Percentiles rank a stretch among this genome's conserved stretches.
phyloP scores from a whole-genome alignment of 2,797 vertebrate species.

The Pseudotriccus pelzelni region DNA sequence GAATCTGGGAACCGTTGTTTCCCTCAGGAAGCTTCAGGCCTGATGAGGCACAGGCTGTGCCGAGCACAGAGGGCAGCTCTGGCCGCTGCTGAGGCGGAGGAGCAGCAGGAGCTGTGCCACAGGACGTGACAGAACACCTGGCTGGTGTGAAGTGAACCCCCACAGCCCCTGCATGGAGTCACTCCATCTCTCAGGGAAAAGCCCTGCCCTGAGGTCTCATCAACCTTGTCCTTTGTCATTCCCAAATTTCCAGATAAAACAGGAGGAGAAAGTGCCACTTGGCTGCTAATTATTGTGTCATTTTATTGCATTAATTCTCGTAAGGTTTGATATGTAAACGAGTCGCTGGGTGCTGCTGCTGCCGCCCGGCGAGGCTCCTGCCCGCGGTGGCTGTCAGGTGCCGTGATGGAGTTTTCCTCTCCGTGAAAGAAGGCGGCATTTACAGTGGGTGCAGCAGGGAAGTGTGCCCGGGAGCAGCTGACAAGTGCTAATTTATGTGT shows the following conservation, averaged over 20 bases:
- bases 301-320: not conserved
- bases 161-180: fast-evolving
- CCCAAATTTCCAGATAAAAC: constrained; percentile 12
- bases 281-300: constrained; percentile 44
- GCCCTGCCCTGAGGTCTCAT: not conserved
- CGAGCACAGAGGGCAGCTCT: not conserved
- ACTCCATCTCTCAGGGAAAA: not conserved
- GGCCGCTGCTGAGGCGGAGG: fast-evolving
- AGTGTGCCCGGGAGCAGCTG: constrained; percentile 59
- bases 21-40: not conserved
- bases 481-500: constrained; percentile 73
- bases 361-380: not conserved
- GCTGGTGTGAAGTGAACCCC: not conserved
- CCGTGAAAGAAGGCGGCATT: constrained; percentile 34
- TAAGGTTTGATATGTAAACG: not conserved
- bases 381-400: constrained; percentile 16
- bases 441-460: constrained; percentile 50
- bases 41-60: fast-evolving
- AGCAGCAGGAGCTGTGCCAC: not conserved
- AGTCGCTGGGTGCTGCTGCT: not conserved
- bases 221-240: not conserved
- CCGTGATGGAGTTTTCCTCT: not conserved
- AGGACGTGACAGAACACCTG: not conserved
- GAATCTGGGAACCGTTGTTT: not conserved
- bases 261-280: not conserved